Evolutionary conservation across 2,797 vertebrate genomes (phyloP).

Genomic region (Crax fasciolata): DNA sequence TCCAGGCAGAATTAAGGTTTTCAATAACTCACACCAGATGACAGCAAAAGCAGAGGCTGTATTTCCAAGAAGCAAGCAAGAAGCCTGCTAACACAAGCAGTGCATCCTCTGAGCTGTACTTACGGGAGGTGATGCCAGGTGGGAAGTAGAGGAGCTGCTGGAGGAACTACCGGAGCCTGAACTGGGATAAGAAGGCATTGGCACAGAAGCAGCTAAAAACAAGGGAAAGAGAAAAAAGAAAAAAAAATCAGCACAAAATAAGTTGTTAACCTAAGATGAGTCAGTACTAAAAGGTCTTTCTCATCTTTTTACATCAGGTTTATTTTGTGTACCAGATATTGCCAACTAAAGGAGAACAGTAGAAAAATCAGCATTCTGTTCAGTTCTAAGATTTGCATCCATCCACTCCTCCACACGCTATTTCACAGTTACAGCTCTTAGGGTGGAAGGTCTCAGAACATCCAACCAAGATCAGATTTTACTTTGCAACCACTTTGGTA

Average conservation of each 20-base stretch:
- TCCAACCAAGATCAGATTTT: not conserved
- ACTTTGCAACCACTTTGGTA: not conserved
- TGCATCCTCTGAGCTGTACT: slow-evolving; percentile 46
- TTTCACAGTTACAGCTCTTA: not conserved
- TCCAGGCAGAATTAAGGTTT: not conserved
- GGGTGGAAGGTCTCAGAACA: not conserved
- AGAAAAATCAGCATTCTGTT: not conserved
- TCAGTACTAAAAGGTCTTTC: not conserved
- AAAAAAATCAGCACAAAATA: not conserved
- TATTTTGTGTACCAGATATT: not conserved
- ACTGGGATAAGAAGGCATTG: slow-evolving; percentile 88
- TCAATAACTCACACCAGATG: not conserved
- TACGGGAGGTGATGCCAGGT: slow-evolving; percentile 92
- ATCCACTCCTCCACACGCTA: accelerated
- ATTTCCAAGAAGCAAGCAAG: not conserved
- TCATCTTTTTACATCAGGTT: not conserved
- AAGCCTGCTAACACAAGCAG: not conserved
- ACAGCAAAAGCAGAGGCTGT: not conserved
- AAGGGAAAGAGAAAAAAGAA: not conserved
- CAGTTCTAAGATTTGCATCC: not conserved
- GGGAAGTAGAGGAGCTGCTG: slow-evolving; percentile 92
- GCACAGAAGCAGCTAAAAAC: slow-evolving; percentile 87
- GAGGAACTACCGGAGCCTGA: slow-evolving; percentile 92
- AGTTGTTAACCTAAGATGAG: not conserved
- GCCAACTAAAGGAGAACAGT: not conserved